Base-by-base conservation (phyloP, 92 coral and sea anemone genomes). In the Zoanthus sociatus region DNA sequence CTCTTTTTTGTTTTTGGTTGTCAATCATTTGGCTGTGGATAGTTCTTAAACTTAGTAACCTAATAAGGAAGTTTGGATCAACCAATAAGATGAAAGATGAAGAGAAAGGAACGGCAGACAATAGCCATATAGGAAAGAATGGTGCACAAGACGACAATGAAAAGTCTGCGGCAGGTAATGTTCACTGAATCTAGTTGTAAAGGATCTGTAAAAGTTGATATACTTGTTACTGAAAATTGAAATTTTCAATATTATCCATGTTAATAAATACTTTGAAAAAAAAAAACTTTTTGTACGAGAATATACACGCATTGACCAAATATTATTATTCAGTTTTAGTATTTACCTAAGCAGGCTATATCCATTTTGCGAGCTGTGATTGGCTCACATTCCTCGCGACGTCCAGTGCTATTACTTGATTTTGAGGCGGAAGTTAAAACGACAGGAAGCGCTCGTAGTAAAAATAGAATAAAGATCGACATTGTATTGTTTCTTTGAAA, bases 1-100 rank as follows among this genome's bases (percentile, higher is more conserved):
- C 99, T 16, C 78, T 96, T 46, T 96, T 96, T 86, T 92, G 94
- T 72, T 66, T 96, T 15, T 96, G 99, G 99, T 71, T 96, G 6
- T 84, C 93, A 30, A 79, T 93, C 63, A 91, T 91, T 44, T 77
- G 85, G 51, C 56, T 89, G 16, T 96, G 94, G 92, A 42, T 83
- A n/a, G 48, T 48, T 66, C 84, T 95, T 7, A 84, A 89, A 87
- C 83, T 73, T 53, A 53, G 13, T 7, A 53, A 73, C n/a, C 68
- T 91, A 15, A 13, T 69, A 60, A 84, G 79, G 48, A 93, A 92
- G 74, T 87, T 94, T 94, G 88, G 94, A 46, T 73, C 82, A 73
- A 64, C 51, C 33, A 89, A 83, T 78, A 86, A 84, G 60, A 82
- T 88, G 1, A 85, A 88, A 47, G 88, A 90, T 10, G 89, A 67